phyloP scores from a whole-genome alignment of 1,140 invertebrate species.

The Aphidius gifuensis region DNA sequence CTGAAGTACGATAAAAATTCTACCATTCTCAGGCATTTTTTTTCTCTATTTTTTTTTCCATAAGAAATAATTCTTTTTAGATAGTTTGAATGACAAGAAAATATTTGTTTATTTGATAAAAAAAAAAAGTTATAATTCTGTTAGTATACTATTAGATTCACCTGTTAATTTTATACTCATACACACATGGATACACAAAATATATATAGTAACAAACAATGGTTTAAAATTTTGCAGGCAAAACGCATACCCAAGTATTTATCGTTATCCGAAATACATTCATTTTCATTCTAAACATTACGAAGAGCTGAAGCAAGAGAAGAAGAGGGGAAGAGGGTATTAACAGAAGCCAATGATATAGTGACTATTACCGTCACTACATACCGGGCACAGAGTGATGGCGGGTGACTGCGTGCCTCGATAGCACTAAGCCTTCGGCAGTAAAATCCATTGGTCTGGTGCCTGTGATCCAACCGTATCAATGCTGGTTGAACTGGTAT shows the following conservation, averaged over 20 bases:
- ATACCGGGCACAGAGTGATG: conserved; percentile 54
- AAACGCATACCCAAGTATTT: conserved; percentile 37
- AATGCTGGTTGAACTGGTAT: conserved; percentile 51
- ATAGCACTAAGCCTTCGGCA: conserved; percentile 55
- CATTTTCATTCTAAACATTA: conserved; percentile 57
- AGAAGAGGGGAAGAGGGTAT: conserved; percentile 34
- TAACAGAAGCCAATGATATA: conserved; percentile 58
- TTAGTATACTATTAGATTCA: conserved; percentile 41
- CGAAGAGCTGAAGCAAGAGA: conserved; percentile 29
- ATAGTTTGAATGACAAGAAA: conserved; percentile 15
- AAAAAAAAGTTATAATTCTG: conserved; percentile 11
- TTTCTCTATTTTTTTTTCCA: too few relatives aligned
- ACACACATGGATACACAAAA: conserved; percentile 5
- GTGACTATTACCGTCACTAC: conserved; percentile 57
- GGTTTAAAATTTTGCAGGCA: conserved; percentile 24
- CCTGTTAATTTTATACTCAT: conserved; percentile 39
- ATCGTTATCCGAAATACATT: conserved; percentile 57
- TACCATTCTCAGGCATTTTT: neutral
- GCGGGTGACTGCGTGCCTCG: conserved; percentile 55
- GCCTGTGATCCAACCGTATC: conserved; percentile 55
- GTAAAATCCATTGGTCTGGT: conserved; percentile 55
- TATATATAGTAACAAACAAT: conserved; percentile 35
- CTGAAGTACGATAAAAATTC: conserved; percentile 19
- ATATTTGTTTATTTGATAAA: neutral
- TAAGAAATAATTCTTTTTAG: too few relatives aligned